A percentile compares a stretch with the other conserved stretches of the same genome.
Evolutionary conservation across 1,140 invertebrate genomes (phyloP).

Genomic region (Lamellibrachia luymesi): DNA sequence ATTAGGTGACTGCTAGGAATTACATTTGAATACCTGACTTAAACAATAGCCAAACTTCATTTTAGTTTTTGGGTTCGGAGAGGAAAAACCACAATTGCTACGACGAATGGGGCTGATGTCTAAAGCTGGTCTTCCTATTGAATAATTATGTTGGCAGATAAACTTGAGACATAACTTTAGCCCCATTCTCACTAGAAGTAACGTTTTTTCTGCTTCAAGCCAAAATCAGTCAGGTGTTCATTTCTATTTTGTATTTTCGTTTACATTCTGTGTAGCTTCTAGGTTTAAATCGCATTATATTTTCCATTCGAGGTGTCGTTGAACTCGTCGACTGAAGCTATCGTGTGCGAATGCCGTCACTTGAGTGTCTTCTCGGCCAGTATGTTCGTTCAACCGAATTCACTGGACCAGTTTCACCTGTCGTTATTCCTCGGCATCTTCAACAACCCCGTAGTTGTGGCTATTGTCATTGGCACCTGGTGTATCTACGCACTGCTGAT

Average conservation of each 20-base stretch:
- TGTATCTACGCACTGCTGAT: not conserved
- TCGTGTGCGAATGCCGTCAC: not conserved
- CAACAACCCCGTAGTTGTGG: not conserved
- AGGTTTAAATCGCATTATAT: not conserved
- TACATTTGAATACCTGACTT: too few species aligned
- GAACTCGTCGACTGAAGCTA: not conserved
- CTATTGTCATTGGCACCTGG: not conserved
- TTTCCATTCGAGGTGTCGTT: not conserved
- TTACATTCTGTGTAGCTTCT: not conserved
- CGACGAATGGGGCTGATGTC: too few species aligned
- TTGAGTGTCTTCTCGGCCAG: not conserved
- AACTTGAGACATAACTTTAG: too few species aligned
- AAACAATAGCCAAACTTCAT: too few species aligned
- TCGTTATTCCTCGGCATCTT: not conserved
- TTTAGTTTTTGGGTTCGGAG: too few species aligned
- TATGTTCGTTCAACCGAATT: not conserved
- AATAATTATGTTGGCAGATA: too few species aligned
- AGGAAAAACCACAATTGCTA: too few species aligned
- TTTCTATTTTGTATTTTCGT: not conserved
- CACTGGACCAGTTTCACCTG: not conserved
- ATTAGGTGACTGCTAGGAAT: not conserved
- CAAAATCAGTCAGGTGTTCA: not conserved
- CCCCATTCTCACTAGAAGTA: too few species aligned
- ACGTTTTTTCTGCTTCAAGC: too few species aligned
- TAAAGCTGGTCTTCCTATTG: too few species aligned